Evolutionary conservation across 2,797 vertebrate genomes (phyloP), one percentile per base, ranked within the genome.

Genomic region (Paedocypris micromegethes): DNA sequence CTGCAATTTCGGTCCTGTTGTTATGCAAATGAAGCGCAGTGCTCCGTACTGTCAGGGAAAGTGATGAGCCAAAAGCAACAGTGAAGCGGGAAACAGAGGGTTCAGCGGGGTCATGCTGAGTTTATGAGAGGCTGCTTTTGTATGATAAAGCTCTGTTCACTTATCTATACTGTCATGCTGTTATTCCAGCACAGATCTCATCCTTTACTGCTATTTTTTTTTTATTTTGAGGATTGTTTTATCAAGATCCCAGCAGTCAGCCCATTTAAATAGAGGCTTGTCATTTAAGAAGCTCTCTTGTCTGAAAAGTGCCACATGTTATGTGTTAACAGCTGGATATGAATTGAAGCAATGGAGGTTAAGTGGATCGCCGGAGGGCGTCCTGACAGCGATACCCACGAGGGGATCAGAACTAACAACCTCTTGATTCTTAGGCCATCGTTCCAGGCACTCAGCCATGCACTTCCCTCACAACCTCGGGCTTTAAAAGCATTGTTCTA

Each of bases 11-110:
- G 71, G 65, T 74, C 66, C 80, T 80, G 81, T 86, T 85, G 83
- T 86, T 84, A 81, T 85, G 83, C 83, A 80, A 78, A 87, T 85
- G 76, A 71, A 50, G 70, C 69, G 72, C 73, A 60, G 58, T 72
- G 50, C 71, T 68, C 45, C 47, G 8, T 47, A 65, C 78, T 82
- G 83, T 84, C 83, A 85, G 69, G 74, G 79, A 81, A 74, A 78
- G 80, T 83, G 84, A 88, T 82, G 74, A 79, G 80, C 79, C 66
- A 55, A 73, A 77, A 72, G 66, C 71, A 56, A 47, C 49, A 51
- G 23, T 52, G 39, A 48, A 53, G 72, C 37, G 44, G 70, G 74
- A 64, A 70, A 61, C 44, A 56, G 6, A 56, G 53, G 49, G 66
- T 71, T 72, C 70, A 70, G 43, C 38, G 49, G 59, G 78, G 81